Percentiles rank a stretch among this genome's conserved stretches.
These are phyloP conservation scores for Machimus atricapillus DNA, from an alignment of 2,888 invertebrate species.

Conservation along the genomic window DNA sequence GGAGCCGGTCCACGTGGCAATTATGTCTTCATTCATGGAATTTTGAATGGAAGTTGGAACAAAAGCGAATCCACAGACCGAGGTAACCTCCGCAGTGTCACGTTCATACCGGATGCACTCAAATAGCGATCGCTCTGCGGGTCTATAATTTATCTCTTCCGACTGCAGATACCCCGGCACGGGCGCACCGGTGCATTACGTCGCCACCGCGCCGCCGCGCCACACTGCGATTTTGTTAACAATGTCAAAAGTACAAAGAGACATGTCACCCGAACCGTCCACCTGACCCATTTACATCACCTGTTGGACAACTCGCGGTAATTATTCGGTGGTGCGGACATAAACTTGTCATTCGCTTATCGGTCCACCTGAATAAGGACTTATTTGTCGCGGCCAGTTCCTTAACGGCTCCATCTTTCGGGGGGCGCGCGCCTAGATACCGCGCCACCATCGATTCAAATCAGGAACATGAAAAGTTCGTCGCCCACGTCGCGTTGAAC, in stretches of 20 bases:
- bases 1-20: slow-evolving; percentile 4
- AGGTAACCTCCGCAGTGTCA: slow-evolving; percentile 37
- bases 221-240: background rate
- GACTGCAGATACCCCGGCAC: slow-evolving; percentile 2
- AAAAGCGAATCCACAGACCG: slow-evolving; percentile 29
- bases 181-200: slow-evolving; percentile 29
- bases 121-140: slow-evolving; percentile 20
- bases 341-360: slow-evolving; percentile 37
- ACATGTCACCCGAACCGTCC: slow-evolving; percentile 15
- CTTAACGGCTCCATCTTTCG: slow-evolving; percentile 7
- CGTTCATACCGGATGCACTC: slow-evolving; percentile 36
- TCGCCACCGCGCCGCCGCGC: background rate
- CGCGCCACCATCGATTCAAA: slow-evolving; percentile 4
- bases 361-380: slow-evolving; percentile 32
- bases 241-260: slow-evolving; percentile 29
- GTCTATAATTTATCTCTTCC: slow-evolving; percentile 33
- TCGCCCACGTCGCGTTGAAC: slow-evolving; percentile 32
- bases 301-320: background rate
- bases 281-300: slow-evolving; percentile 30
- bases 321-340: background rate
- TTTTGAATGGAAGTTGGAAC: slow-evolving; percentile 10
- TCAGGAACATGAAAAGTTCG: slow-evolving; percentile 25
- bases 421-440: slow-evolving; percentile 23
- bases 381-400: background rate
- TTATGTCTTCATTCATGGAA: slow-evolving; percentile 19